phyloP scores from a whole-genome alignment of 2,113 vertebrate species.

The Xiphophorus hellerii region DNA sequence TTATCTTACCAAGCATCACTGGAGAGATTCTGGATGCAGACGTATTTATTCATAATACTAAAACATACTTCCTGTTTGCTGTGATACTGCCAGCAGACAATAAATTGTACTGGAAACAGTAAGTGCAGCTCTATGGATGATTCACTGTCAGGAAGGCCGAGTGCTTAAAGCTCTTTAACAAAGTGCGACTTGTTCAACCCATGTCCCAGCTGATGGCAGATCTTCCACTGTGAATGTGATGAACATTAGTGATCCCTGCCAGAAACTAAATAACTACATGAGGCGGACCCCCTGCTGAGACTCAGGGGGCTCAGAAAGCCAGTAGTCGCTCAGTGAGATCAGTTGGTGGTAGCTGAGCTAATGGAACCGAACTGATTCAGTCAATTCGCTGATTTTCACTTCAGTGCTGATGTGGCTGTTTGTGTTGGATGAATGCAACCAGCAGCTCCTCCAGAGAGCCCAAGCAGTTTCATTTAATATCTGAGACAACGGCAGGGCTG shows the following conservation, averaged over 20 bases:
- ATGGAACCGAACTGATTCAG: slow-evolving; percentile 66
- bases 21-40: too few relatives aligned
- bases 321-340: slow-evolving; percentile 21
- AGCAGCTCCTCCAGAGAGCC: slow-evolving; percentile 38
- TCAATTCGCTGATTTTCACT: slow-evolving; percentile 23
- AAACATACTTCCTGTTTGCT: too few relatives aligned
- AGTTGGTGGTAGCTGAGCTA: slow-evolving; percentile 51
- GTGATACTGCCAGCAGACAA: too few relatives aligned
- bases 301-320: neutral
- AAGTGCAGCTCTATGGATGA: too few relatives aligned
- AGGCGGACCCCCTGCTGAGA: neutral
- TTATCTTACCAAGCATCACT: too few relatives aligned
- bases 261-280: neutral
- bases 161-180: too few relatives aligned
- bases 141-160: too few relatives aligned
- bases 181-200: too few relatives aligned
- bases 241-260: neutral
- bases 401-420: slow-evolving; percentile 18
- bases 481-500: neutral
- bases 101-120: too few relatives aligned
- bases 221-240: slow-evolving; percentile 2
- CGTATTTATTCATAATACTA: too few relatives aligned
- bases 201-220: neutral
- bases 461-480: slow-evolving; percentile 29
- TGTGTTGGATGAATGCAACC: neutral